Percentiles rank a stretch among this genome's conserved stretches.
Evolutionary conservation across 2,888 invertebrate genomes (phyloP).

Genomic region (Platycheirus rosarum): DNA sequence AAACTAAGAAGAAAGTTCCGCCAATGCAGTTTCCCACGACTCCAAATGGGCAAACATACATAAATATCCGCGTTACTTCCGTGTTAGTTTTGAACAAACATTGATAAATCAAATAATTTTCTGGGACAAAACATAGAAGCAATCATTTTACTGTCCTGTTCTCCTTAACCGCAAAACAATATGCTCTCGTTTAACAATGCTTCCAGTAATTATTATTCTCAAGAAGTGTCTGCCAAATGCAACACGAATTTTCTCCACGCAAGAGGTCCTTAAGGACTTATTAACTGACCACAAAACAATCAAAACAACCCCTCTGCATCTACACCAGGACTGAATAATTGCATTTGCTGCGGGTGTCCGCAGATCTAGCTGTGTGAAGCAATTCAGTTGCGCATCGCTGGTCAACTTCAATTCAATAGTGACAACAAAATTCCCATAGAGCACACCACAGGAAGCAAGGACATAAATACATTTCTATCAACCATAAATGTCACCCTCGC

Average conservation of each 20-base stretch:
- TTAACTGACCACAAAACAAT: slow-evolving; percentile 62
- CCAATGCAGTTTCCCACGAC: no score
- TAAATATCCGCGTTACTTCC: no score
- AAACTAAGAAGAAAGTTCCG: no score
- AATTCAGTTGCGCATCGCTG: slow-evolving; percentile 73
- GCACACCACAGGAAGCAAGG: not conserved
- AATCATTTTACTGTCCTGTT: slow-evolving; percentile 57
- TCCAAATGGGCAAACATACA: no score
- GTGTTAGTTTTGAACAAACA: not conserved
- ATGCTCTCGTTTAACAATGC: slow-evolving; percentile 59
- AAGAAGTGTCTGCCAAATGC: slow-evolving; percentile 27
- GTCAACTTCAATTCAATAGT: slow-evolving; percentile 60
- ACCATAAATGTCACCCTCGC: slow-evolving; percentile 63
- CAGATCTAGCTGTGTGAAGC: slow-evolving; percentile 56
- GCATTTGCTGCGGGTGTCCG: slow-evolving; percentile 43
- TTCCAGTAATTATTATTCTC: slow-evolving; percentile 53
- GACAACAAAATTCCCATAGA: slow-evolving; percentile 59
- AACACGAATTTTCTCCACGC: slow-evolving; percentile 36
- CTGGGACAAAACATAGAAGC: slow-evolving; percentile 44
- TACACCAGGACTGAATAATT: slow-evolving; percentile 9
- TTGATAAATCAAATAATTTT: slow-evolving; percentile 49
- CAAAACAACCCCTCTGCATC: slow-evolving; percentile 66
- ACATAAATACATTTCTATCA: not conserved
- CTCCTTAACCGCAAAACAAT: slow-evolving; percentile 22
- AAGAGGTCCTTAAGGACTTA: slow-evolving; percentile 43